Evolutionary conservation across 2,113 vertebrate genomes (phyloP), one percentile per base, ranked within the genome.

Genomic region (Rattus norvegicus): DNA sequence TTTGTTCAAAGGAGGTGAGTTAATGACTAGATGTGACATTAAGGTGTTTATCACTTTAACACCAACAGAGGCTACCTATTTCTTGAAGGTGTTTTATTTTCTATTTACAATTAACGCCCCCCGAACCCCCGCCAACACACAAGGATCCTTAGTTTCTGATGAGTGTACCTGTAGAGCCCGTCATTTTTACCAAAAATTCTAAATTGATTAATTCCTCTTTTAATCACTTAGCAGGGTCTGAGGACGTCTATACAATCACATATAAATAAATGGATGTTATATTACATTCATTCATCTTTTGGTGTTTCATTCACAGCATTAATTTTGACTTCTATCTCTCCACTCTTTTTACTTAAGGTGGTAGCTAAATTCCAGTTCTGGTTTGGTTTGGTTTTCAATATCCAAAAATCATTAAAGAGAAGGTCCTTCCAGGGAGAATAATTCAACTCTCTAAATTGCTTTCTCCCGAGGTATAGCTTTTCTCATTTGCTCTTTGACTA

Each of bases 1-100:
- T 26, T 73, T 93, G 17, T 73, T 97, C 70, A 69, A 86, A 95
- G 65, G 96, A 92, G 59, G 52, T 89, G 9, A 26, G 79, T 88
- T 94, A 69, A 56, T 85, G 49, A 77, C 52, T 26, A 43, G 70
- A 93, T 89, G 77, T 75, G 54, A 92, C 52, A 87, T 56, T 69
- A 91, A 87, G 12, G 30, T 70, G 43, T 79, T 88, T 43, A 76
- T 94, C 47, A 59, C 54, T 86, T 63, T 73, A 88, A 79, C 39
- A 77, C 70, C 36, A 81, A 73, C 93, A 88, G 30, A 22, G 72
- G 24, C 52, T 84, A 90, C 43, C 49, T 77, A 67, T 81, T 96
- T 94, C 73, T 76, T 75, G 28, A 87, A 28, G 67, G 2, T 83
- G 13, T 30, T 1, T 13, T 65, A n/a, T 86, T 90, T 69, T 67